phyloP scores from a whole-genome alignment of 2,113 vertebrate genomes.

The Setophaga kirtlandii region DNA sequence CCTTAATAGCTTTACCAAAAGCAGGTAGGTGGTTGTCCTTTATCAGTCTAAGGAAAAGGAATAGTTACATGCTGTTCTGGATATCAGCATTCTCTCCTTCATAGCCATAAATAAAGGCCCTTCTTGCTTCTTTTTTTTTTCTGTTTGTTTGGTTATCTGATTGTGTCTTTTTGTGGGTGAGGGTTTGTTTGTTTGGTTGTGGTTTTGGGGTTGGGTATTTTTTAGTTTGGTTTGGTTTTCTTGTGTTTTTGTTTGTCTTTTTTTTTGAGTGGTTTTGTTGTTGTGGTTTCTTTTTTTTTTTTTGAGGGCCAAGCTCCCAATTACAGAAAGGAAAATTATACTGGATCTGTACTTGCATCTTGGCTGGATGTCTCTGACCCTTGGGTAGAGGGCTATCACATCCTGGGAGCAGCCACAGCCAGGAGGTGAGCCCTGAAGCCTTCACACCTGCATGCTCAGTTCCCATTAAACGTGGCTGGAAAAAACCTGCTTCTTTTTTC shows the following conservation, averaged over 20 bases:
- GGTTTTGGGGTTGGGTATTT: accelerated
- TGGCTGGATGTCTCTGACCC: background rate
- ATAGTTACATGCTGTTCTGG: background rate
- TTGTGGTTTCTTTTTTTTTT: background rate
- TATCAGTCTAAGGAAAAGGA: background rate
- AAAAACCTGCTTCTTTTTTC: background rate
- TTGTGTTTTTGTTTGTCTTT: background rate
- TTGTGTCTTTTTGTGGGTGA: background rate
- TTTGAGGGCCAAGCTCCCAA: background rate
- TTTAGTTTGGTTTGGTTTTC: background rate
- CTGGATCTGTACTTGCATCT: background rate
- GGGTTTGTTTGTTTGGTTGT: background rate
- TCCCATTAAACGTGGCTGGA: background rate
- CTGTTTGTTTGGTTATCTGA: background rate
- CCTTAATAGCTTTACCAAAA: background rate
- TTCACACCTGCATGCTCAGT: background rate
- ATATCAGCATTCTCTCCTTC: background rate
- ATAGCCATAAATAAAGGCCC: background rate
- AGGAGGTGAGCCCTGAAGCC: accelerated
- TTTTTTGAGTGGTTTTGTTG: no score
- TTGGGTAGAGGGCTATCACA: accelerated
- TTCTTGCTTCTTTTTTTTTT: background rate
- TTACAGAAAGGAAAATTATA: background rate
- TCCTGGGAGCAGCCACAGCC: no score
- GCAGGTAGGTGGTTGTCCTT: background rate